These are phyloP conservation scores for Drosophila grimshawi DNA, from an alignment of 1,140 invertebrate genomes.

Conservation along the genomic window DNA sequence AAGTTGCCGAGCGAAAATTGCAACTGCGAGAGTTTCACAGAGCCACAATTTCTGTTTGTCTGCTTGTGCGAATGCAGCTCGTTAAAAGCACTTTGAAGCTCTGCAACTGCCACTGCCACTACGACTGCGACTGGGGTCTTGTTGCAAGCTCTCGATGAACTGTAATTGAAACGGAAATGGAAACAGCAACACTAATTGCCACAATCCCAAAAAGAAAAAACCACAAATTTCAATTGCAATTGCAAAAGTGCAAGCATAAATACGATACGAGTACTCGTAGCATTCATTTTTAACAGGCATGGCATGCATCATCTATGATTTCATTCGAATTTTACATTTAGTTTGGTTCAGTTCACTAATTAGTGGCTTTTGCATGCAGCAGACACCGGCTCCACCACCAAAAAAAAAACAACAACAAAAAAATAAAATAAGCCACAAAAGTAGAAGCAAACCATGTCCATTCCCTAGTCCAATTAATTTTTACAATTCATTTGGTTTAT, in stretches of 20 bases:
- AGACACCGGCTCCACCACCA: slow-evolving; percentile 19
- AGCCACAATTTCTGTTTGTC: neutral
- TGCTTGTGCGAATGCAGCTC: slow-evolving; percentile 51
- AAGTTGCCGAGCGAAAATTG: slow-evolving; percentile 45
- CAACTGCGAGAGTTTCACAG: slow-evolving; percentile 30
- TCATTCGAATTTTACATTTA: slow-evolving; percentile 44
- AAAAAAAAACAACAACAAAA: slow-evolving; percentile 22
- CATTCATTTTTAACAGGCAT: slow-evolving; percentile 62
- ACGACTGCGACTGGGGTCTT: slow-evolving; percentile 62
- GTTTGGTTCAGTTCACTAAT: slow-evolving; percentile 28
- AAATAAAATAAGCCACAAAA: slow-evolving; percentile 4
- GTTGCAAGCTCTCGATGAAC: slow-evolving; percentile 78
- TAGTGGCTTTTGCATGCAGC: slow-evolving; percentile 37
- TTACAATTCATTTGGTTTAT: slow-evolving; percentile 78
- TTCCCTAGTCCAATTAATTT: slow-evolving; percentile 72
- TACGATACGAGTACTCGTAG: slow-evolving; percentile 28
- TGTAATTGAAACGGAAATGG: slow-evolving; percentile 73
- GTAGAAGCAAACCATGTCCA: neutral
- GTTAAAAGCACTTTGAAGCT: slow-evolving; percentile 77
- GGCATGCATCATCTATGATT: slow-evolving; percentile 77
- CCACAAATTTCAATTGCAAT: slow-evolving; percentile 31
- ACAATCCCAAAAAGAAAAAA: slow-evolving; percentile 26
- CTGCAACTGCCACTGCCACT: too few species aligned
- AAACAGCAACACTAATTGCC: slow-evolving; percentile 34
- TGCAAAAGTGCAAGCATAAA: slow-evolving; percentile 13